Conservation (phyloP, 2,113 vertebrate genomes). For the Dicentrarchus labrax region DNA sequence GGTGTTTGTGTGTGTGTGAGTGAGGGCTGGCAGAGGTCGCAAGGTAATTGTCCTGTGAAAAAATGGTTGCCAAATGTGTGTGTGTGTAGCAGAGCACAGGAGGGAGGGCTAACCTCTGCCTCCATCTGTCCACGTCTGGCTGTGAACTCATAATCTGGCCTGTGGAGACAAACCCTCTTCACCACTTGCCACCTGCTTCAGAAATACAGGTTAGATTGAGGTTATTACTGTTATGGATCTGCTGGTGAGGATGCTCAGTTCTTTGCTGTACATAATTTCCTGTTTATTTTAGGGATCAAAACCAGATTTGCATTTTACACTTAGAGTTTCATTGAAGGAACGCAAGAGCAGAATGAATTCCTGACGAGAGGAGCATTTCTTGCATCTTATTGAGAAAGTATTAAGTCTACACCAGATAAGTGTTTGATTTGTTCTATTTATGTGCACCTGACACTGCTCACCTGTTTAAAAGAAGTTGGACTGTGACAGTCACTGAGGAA, state of each 20-base stretch:
- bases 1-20: conserved; percentile 20
- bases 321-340: neutral
- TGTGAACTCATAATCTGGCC: conserved; percentile 80
- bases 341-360: neutral
- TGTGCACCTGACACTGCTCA: conserved; percentile 21
- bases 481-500: conserved; percentile 6
- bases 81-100: conserved; percentile 57
- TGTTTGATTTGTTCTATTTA: conserved; percentile 46
- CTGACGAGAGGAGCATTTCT: neutral
- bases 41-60: conserved; percentile 79
- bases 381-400: conserved; percentile 14
- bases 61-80: conserved; percentile 71
- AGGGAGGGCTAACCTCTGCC: conserved; percentile 78
- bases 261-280: conserved; percentile 43
- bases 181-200: conserved; percentile 77
- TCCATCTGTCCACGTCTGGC: conserved; percentile 80
- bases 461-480: conserved; percentile 14
- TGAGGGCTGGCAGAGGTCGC: conserved; percentile 70
- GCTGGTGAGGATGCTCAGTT: conserved; percentile 47
- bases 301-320: conserved; percentile 36
- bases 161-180: conserved; percentile 76
- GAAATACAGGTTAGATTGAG: conserved; percentile 78
- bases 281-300: conserved; percentile 47
- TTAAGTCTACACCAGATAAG: conserved; percentile 11
- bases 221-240: conserved; percentile 73